Evolutionary conservation across 1,140 invertebrate species (phyloP).

Genomic region (Amphibalanus amphitrite): DNA sequence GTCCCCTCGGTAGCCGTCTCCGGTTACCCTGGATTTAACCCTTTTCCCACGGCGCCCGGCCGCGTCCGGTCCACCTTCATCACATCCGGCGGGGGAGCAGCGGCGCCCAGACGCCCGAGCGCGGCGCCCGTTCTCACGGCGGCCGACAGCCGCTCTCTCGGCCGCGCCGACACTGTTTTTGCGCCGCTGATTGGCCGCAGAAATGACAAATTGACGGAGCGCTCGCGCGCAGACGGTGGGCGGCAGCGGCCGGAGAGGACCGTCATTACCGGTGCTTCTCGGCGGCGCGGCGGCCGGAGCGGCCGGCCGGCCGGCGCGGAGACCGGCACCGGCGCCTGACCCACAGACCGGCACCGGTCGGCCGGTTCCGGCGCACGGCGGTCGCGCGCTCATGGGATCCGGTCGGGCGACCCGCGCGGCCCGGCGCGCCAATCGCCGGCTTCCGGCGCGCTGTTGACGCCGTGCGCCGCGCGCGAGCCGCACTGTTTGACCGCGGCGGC

Average conservation of each 20-base stretch:
- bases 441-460: slow-evolving; percentile 1
- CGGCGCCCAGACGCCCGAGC: too few species aligned
- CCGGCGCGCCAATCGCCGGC: background rate
- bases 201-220: background rate
- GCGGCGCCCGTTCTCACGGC: too few species aligned
- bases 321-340: too few species aligned
- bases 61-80: background rate
- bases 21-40: background rate
- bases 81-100: background rate
- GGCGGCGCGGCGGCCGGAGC: too few species aligned
- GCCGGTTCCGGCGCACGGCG: too few species aligned
- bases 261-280: too few species aligned
- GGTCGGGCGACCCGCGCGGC: background rate
- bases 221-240: too few species aligned
- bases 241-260: too few species aligned
- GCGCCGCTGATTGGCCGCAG: background rate
- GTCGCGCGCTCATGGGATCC: too few species aligned
- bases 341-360: too few species aligned
- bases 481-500: background rate
- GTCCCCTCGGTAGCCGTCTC: background rate
- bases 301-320: too few species aligned
- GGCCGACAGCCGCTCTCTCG: background rate
- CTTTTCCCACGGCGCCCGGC: background rate
- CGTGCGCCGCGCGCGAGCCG: too few species aligned
- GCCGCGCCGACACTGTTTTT: background rate